phyloP scores from a whole-genome alignment of 2,797 vertebrate genomes.

The Urophycis tenuis region DNA sequence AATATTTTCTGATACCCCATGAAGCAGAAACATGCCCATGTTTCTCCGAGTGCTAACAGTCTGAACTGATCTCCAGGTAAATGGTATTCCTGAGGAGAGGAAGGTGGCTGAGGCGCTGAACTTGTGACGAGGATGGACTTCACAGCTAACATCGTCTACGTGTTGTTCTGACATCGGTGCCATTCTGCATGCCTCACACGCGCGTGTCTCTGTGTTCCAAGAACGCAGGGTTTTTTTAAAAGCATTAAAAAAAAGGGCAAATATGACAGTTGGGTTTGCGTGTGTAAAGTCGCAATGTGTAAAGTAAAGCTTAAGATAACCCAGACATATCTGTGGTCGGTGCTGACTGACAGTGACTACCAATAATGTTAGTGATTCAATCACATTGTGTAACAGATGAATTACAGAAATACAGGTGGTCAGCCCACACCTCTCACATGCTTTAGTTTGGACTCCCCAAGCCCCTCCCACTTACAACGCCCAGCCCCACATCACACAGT shows the following conservation, averaged over 20 bases:
- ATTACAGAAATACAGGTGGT: too few relatives aligned
- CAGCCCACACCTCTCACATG: too few relatives aligned
- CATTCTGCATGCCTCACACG: slow-evolving; percentile 59
- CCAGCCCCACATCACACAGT: too few relatives aligned
- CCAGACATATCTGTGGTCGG: too few relatives aligned
- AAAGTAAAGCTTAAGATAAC: too few relatives aligned
- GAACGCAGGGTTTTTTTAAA: too few relatives aligned
- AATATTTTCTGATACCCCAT: neutral
- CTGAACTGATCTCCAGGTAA: slow-evolving; percentile 76
- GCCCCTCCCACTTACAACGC: too few relatives aligned
- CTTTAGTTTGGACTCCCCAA: too few relatives aligned
- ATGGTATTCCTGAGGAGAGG: slow-evolving; percentile 99
- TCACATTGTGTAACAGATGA: too few relatives aligned
- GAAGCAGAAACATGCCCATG: neutral
- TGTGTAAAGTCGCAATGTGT: neutral
- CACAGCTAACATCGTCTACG: slow-evolving; percentile 11
- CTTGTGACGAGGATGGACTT: slow-evolving; percentile 70
- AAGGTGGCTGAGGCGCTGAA: slow-evolving; percentile 93
- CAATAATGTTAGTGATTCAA: too few relatives aligned
- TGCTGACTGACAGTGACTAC: too few relatives aligned
- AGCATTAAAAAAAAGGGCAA: neutral
- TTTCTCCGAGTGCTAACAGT: neutral
- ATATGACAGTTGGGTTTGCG: neutral
- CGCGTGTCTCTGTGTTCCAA: slow-evolving; percentile 37
- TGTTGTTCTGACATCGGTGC: slow-evolving; percentile 50